Base-by-base conservation (phyloP, 37 sponge, comb jelly and placozoan genomes). In the Mnemiopsis leidyi region DNA sequence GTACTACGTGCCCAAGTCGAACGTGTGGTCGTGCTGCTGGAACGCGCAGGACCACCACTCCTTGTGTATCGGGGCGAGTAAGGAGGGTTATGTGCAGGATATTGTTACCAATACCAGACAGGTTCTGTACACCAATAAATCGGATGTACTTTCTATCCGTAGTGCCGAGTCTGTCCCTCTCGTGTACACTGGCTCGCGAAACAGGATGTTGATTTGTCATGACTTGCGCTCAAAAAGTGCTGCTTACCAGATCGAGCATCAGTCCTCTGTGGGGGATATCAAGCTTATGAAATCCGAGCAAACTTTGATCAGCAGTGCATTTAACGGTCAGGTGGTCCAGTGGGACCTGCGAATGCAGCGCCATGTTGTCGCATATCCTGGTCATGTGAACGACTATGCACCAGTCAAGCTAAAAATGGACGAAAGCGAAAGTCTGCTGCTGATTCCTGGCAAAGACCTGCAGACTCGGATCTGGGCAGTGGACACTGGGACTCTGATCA, bases 401-500 rank as follows among this genome's bases (percentile, higher is more conserved):
- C 82, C 37, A 21, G 82, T 79, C 3, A 28, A 32, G 38, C 7
- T 79, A 29, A 79, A 35, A 29, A 7, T 79, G 82, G 82, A 79
- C 37, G 82, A 79, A 29, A 35, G 82, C 21, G 82, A 79, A 36
- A 79, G 82, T 35, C 37, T 79, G 82, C 82, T 79, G 1, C 23
- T 79, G 7, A 79, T 79, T 9, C 82, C 82, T 5, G 82, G 82
- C 21, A 79, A 79, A 29, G 82, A 79, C 37, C 82, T 79, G 21
- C 82, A 79, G 36, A 79, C 82, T 16, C 35, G 82, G 82, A 79
- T 79, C 35, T 79, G 82, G 82, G 82, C 82, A 5, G 37, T 79
- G 35, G 82, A 79, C 29, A 79, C 82, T 34, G 82, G 82, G 5
- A 31, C 23, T 20, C 37, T 79, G 36, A 16, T 79, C 3, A 79